These are phyloP conservation scores for Psylliodes chrysocephalus DNA, from an alignment of 2,888 invertebrate genomes.

Conservation along the genomic window DNA sequence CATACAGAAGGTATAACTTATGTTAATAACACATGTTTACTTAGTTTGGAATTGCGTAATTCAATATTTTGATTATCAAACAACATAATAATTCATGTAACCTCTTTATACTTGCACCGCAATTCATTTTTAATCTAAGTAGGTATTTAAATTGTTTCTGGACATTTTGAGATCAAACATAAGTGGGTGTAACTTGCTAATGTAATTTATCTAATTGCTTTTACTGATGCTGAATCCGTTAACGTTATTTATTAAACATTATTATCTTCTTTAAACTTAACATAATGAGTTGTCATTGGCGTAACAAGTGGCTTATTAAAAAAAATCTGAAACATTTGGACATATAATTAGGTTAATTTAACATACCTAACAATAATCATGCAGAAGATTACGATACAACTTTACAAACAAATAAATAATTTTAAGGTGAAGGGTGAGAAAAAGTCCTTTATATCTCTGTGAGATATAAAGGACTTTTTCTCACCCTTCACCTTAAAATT, in stretches of 20 bases:
- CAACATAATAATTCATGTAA: background rate
- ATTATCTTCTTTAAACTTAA: slow-evolving; percentile 13
- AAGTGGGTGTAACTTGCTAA: slow-evolving; percentile 18
- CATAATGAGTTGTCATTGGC: background rate
- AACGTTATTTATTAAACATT: slow-evolving; percentile 28
- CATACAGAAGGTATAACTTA: slow-evolving; percentile 2
- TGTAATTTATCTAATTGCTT: slow-evolving; percentile 21
- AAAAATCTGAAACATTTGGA: too few species aligned
- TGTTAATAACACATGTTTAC: slow-evolving; percentile 9
- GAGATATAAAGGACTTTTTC: too few species aligned
- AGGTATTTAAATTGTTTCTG: background rate
- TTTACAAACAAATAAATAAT: too few species aligned
- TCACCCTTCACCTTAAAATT: too few species aligned
- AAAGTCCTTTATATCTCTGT: too few species aligned
- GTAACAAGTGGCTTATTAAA: background rate
- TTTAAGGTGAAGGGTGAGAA: too few species aligned
- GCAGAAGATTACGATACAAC: too few species aligned
- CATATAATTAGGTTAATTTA: too few species aligned
- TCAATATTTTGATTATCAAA: background rate
- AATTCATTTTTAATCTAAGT: background rate
- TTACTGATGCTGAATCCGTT: slow-evolving; percentile 20
- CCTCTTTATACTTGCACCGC: background rate
- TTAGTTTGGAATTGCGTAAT: slow-evolving; percentile 8
- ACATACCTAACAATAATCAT: too few species aligned
- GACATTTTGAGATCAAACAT: slow-evolving; percentile 1